Percentiles rank a stretch among this genome's conserved stretches.
phyloP scores from a whole-genome alignment of 2,888 invertebrate genomes.

The Netelia virgata region DNA sequence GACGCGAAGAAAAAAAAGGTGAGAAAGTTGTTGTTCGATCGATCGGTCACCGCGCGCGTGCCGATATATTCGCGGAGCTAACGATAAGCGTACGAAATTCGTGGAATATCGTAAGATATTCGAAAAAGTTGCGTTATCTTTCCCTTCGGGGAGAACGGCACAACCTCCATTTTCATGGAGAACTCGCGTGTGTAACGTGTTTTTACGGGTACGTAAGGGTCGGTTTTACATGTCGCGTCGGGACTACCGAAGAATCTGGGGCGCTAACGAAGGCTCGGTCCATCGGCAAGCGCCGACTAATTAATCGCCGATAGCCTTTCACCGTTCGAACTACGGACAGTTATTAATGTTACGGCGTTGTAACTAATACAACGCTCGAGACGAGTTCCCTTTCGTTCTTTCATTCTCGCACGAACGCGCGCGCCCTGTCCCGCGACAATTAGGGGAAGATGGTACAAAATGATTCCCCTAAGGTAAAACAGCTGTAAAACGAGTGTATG shows the following conservation, averaged over 20 bases:
- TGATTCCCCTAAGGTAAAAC: too few species aligned
- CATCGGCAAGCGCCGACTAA: slow-evolving; percentile 77
- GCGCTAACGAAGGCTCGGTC: slow-evolving; percentile 67
- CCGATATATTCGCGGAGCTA: not conserved
- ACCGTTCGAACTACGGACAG: slow-evolving; percentile 72
- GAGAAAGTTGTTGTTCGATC: slow-evolving; percentile 33
- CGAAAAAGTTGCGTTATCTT: slow-evolving; percentile 16
- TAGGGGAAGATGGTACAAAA: too few species aligned
- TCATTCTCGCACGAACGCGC: slow-evolving; percentile 1
- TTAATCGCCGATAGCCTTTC: slow-evolving; percentile 82
- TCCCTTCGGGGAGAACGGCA: not conserved
- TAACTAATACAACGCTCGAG: slow-evolving; percentile 80
- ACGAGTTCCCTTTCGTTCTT: slow-evolving; percentile 69
- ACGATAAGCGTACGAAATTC: too few species aligned
- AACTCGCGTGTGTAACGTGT: not conserved
- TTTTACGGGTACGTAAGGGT: not conserved
- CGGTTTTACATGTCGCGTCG: slow-evolving; percentile 3
- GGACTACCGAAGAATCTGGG: slow-evolving; percentile 60
- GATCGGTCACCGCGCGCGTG: slow-evolving; percentile 8
- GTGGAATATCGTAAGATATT: slow-evolving; percentile 20
- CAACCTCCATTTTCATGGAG: slow-evolving; percentile 22
- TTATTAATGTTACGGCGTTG: slow-evolving; percentile 82
- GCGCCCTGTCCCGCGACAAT: slow-evolving; percentile 63
- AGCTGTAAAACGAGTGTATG: too few species aligned
- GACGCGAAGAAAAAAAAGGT: not conserved